phyloP scores from a whole-genome alignment of 2,113 vertebrate species.

The Mastomys natalensis region DNA sequence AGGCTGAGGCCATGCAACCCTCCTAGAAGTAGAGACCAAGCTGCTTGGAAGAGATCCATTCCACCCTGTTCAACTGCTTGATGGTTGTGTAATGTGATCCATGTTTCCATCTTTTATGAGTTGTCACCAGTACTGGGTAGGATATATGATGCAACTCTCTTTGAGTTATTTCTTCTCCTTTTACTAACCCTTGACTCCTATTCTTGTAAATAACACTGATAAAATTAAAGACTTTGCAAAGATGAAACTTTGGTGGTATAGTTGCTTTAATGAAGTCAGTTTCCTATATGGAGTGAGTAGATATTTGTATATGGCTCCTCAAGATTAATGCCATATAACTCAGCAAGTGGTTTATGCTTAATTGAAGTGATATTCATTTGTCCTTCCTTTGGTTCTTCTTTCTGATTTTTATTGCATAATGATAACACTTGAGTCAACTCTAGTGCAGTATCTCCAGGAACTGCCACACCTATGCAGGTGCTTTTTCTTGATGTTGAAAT shows the following conservation, averaged over 20 bases:
- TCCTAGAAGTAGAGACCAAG: background rate
- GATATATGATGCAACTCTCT: background rate
- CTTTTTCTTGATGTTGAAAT: background rate
- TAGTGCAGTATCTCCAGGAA: background rate
- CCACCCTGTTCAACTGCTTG: background rate
- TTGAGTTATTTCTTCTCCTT: background rate
- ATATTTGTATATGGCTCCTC: background rate
- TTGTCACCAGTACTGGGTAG: background rate
- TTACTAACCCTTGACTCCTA: background rate
- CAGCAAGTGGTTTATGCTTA: background rate
- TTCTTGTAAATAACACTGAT: background rate
- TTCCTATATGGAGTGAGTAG: background rate
- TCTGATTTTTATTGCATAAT: background rate
- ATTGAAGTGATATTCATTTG: background rate
- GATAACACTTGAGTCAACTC: background rate
- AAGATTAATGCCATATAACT: background rate
- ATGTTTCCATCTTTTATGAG: background rate
- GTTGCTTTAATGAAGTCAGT: background rate
- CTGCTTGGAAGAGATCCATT: background rate
- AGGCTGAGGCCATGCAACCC: background rate
- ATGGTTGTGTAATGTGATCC: background rate
- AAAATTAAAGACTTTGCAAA: background rate
- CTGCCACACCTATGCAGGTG: background rate
- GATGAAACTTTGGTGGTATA: background rate
- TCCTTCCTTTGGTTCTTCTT: background rate